Evolutionary conservation across 1,140 invertebrate genomes (phyloP), one percentile per base, ranked within the genome.

Genomic region (Rhagoletis pomonella): DNA sequence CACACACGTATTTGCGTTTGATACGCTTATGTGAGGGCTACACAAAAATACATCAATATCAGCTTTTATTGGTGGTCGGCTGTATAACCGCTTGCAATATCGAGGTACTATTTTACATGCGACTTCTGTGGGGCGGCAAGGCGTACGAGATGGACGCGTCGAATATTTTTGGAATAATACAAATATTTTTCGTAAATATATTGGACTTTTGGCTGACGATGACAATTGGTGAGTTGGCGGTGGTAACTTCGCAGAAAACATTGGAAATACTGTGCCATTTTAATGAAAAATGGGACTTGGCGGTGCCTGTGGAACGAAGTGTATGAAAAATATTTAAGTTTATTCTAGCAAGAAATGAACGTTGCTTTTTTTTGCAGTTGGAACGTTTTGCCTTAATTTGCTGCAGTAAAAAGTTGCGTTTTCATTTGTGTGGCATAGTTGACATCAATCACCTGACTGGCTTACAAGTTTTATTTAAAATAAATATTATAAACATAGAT

Each of bases 71-170:
- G 5, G 17, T 81, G 6, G 17, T 81, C 17, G 67, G 39, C 67
- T 19, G 14, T 5, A 17, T 81, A 9, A 73, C 67, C 42, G 12
- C 39, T 19, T 81, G 73, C 19, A 81, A 81, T 55, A 81, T 81
- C 4, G 47, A 81, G 44, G 73, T 81, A 42, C 17, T 81, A 10
- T 81, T 81, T 19, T 81, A 81, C 19, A 5, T 81, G n/a, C 47
- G 73, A 7, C n/a, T 55, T 17, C 73, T 81, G 6, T 81, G 73
- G 73, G 55, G 73, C n/a, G 73, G 73, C 19, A 81, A 81, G 17
- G n/a, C 44, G 17, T 3, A 1, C 10, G n/a, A 50, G 19, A 5
- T 50, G 73, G 55, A 19, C 9, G 73, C 50, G 17, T 9, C 17
- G 10, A 81, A 55, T 19, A 47, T 81, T 4, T 55, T 81, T 2